These are phyloP conservation scores for cattle (Bos taurus) DNA, from an alignment of 2,113 vertebrate genomes.

Conservation along the genomic window DNA sequence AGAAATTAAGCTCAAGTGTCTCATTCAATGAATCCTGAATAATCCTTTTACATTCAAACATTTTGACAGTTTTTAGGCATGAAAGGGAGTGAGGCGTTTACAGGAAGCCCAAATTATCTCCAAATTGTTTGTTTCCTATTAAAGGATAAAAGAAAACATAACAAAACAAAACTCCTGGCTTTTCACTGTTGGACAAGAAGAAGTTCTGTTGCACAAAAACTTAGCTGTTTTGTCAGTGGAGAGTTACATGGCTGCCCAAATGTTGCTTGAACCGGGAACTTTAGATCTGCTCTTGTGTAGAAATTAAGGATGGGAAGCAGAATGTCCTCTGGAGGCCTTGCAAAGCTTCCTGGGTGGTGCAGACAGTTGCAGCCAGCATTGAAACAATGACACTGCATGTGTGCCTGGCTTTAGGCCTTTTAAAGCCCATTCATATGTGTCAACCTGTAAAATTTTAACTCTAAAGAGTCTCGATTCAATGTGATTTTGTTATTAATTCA, in stretches of 20 bases:
- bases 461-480: not conserved
- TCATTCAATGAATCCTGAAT: conserved; percentile 47
- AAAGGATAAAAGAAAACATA: conserved; percentile 33
- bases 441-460: not conserved
- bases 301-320: not conserved
- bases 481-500: conserved; percentile 13
- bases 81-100: not conserved
- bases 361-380: not conserved
- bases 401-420: not conserved
- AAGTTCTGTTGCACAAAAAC: not conserved
- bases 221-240: not conserved
- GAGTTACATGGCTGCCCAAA: not conserved
- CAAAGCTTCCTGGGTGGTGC: not conserved
- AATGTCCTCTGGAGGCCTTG: not conserved
- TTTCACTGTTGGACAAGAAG: not conserved
- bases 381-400: not conserved
- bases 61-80: conserved; percentile 62
- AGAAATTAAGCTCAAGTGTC: conserved; percentile 52
- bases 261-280: not conserved
- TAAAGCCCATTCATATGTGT: not conserved
- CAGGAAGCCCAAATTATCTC: not conserved
- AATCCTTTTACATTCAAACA: conserved; percentile 58
- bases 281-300: not conserved
- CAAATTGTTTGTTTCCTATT: conserved; percentile 37
- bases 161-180: not conserved